Evolutionary conservation across 37 sponge, comb jelly and placozoan genomes (phyloP).

Genomic region (Spongia lamella): DNA sequence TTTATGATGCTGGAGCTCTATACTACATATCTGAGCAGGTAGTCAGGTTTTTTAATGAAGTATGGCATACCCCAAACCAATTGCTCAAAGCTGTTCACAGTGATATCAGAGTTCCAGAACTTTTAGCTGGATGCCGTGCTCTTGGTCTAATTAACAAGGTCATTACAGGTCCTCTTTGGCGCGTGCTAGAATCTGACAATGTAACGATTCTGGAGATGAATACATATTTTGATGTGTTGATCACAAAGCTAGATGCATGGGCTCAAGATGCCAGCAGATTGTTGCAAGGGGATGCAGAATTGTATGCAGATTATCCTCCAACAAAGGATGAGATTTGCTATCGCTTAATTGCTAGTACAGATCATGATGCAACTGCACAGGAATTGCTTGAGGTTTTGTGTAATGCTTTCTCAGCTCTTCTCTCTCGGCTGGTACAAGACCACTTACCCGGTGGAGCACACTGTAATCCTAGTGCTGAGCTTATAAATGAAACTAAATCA

Average conservation of each 20-base stretch:
- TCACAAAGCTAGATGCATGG: conserved; percentile 13
- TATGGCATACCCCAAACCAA: conserved; percentile 29
- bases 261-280: conserved; percentile 16
- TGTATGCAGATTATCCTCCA: conserved; percentile 11
- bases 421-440: conserved; percentile 9
- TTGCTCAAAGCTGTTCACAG: conserved; percentile 22
- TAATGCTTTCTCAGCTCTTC: background rate
- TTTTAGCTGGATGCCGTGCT: conserved; percentile 10
- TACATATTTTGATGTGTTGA: background rate
- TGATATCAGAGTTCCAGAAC: conserved; percentile 16
- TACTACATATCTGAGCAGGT: conserved; percentile 7
- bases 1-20: conserved; percentile 43
- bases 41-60: conserved; percentile 13
- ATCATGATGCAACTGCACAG: conserved; percentile 6
- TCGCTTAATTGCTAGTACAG: conserved; percentile 5
- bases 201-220: conserved; percentile 38
- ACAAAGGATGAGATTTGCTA: conserved; percentile 2
- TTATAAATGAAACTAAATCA: conserved; percentile 15
- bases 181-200: conserved; percentile 24
- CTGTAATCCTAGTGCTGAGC: background rate
- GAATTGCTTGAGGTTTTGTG: conserved; percentile 9
- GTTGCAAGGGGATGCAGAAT: conserved; percentile 14
- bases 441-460: conserved; percentile 17
- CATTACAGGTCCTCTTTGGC: conserved; percentile 43
- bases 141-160: conserved; percentile 35